Percentiles rank a stretch among this genome's conserved stretches.
phyloP scores from a whole-genome alignment of 2,113 vertebrate genomes.

The Barbus barbus region DNA sequence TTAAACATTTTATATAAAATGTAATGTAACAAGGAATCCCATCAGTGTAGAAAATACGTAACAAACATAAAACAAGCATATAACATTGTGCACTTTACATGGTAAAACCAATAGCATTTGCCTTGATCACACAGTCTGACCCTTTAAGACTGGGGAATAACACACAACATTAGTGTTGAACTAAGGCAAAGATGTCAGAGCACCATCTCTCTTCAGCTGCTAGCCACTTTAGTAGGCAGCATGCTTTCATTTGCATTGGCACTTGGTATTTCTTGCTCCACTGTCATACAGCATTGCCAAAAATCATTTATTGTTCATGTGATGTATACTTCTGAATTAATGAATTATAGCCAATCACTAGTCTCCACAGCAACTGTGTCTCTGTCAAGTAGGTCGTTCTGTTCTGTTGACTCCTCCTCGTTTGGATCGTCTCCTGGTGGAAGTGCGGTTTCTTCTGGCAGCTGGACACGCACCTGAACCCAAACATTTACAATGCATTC shows the following conservation, averaged over 20 bases:
- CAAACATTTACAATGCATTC: neutral
- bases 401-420: slow-evolving; percentile 57
- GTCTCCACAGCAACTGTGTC: slow-evolving; percentile 41
- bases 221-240: neutral
- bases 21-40: neutral
- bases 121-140: neutral
- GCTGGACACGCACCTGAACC: slow-evolving; percentile 39
- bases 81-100: neutral
- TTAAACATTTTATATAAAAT: neutral
- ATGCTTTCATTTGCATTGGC: neutral
- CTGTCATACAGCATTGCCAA: neutral
- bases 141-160: neutral
- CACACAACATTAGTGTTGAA: neutral
- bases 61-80: neutral
- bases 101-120: neutral
- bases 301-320: neutral
- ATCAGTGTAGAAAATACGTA: neutral
- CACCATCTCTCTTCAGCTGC: neutral
- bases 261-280: neutral
- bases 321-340: slow-evolving; percentile 46
- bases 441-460: neutral
- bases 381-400: slow-evolving; percentile 63
- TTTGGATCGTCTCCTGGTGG: neutral
- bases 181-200: neutral
- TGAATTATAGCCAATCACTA: slow-evolving; percentile 62